Evolutionary conservation across 2,113 vertebrate genomes (phyloP).

Genomic region (Chaetura pelagica): DNA sequence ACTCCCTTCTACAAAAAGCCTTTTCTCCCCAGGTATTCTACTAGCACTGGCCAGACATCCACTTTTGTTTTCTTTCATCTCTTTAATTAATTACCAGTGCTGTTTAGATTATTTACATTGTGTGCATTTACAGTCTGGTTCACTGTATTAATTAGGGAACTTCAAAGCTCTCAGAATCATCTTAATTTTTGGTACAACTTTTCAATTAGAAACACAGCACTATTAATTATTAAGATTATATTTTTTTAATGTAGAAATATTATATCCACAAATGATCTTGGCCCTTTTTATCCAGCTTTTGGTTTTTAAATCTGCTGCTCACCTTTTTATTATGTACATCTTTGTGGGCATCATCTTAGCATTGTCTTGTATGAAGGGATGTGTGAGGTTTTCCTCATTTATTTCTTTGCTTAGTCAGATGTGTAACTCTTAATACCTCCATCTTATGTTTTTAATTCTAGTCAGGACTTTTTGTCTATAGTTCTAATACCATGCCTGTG

Average conservation of each 20-base stretch:
- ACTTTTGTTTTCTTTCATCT: not conserved
- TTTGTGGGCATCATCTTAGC: not conserved
- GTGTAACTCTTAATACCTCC: not conserved
- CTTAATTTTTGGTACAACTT: not conserved
- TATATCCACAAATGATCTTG: not conserved
- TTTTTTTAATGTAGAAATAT: not conserved
- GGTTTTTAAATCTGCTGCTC: not conserved
- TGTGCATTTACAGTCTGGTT: not conserved
- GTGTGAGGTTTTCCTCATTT: not conserved
- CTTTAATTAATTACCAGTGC: not conserved
- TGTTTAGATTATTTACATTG: not conserved
- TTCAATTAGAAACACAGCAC: not conserved
- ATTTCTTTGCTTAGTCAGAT: not conserved
- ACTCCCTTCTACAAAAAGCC: not conserved
- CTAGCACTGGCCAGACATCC: not conserved
- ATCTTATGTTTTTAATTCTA: not conserved
- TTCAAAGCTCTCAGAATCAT: not conserved
- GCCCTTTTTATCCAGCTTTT: not conserved
- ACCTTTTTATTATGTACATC: not conserved
- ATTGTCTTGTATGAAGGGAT: rapidly evolving
- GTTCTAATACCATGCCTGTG: rapidly evolving
- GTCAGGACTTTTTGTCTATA: not conserved
- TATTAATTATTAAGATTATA: not conserved
- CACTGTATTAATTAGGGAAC: not conserved
- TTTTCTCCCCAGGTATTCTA: not conserved